Percentiles rank a stretch among this genome's conserved stretches.
Conservation (phyloP, 2,113 vertebrate genomes). For the Rhadina sibilatrix region DNA sequence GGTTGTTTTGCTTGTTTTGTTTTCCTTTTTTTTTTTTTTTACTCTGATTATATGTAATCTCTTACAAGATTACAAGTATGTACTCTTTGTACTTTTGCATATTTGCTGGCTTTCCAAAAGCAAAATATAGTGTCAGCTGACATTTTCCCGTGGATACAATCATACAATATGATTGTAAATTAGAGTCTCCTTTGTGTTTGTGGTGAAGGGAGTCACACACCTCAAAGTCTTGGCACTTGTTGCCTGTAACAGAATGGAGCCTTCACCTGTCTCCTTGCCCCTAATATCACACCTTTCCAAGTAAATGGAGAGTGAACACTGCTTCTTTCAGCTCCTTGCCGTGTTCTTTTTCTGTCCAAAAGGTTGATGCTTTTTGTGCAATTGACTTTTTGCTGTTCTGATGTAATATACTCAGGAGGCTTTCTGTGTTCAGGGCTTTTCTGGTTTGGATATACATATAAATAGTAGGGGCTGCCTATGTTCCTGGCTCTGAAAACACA, state of each 20-base stretch:
- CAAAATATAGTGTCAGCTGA: not conserved
- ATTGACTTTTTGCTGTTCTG: not conserved
- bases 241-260: not conserved
- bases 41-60: not conserved
- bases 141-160: not conserved
- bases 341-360: not conserved
- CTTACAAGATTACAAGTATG: not conserved
- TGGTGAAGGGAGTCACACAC: not conserved
- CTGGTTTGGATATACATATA: not conserved
- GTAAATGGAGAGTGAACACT: not conserved
- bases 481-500: not conserved
- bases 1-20: not conserved
- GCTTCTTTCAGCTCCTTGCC: not conserved
- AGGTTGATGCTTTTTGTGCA: not conserved
- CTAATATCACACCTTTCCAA: not conserved
- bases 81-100: not conserved
- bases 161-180: not conserved
- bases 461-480: fast-evolving
- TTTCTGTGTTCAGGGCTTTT: not conserved
- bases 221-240: not conserved
- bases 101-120: not conserved
- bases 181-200: not conserved
- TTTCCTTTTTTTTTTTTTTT: no score
- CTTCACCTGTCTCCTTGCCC: not conserved
- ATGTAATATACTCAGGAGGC: not conserved